Base-by-base conservation (phyloP, 2,888 invertebrate species). In the Eristalinus sepulchralis region DNA sequence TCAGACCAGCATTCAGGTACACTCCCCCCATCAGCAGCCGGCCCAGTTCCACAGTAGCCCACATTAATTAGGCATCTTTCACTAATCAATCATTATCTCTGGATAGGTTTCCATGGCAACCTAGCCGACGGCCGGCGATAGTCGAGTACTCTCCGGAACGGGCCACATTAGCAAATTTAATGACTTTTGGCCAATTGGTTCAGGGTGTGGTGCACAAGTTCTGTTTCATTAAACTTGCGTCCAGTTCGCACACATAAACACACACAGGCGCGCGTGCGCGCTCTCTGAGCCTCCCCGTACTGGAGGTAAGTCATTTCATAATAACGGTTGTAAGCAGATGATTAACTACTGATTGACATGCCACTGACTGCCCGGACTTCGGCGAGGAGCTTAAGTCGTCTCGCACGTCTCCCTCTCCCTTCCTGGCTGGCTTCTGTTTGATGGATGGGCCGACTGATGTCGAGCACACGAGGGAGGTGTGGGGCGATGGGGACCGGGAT, bases 31-130 rank as follows among this genome's bases (percentile, higher is more conserved):
- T 71, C 59, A 57, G 59, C 27, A 27, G 27, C 47, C 47, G 47
- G 36, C 72, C 72, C 62, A 78, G 79, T 79, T 83, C 34, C 47
- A 83, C 83, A 79, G 80, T 84, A 84, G 83, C 47, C 47, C 83
- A 10, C 75, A 79, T 83, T 79, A 79, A 83, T 83, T 83, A 83
- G 83, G 79, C 79, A 80, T 84, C 83, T 84, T 80, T 84, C 80
- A 84, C 83, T 75, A 84, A 84, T 84, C 83, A 84, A 84, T 84
- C 83, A 84, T 73, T 70, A 83, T 70, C 13, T 60, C 36, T 53
- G 13, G 33, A 55, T 68, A 53, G 20, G 17, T 39, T 39, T 59
- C 6, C 8, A 9, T 10, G 22, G 22, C n/a, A 11, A 11, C 4
- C n/a, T n/a, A n/a, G n/a, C n/a, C n/a, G n/a, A n/a, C n/a, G n/a